Evolutionary conservation across 2,113 vertebrate species (phyloP).

Genomic region (Dryoscopus gambensis): DNA sequence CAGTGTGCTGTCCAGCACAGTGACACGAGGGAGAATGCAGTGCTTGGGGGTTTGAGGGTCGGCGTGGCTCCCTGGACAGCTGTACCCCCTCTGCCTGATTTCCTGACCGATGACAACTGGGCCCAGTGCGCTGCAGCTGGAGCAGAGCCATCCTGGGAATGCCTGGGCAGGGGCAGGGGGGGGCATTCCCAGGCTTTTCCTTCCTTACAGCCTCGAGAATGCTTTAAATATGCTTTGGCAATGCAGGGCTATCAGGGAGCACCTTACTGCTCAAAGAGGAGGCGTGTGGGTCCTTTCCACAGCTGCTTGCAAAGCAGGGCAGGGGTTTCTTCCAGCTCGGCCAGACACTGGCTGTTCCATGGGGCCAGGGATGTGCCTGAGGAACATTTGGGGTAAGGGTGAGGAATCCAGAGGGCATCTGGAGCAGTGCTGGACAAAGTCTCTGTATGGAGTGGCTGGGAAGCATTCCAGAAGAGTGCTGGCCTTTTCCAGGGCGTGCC

Average conservation of each 20-base stretch:
- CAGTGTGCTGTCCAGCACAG: not conserved
- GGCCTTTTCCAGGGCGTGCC: not conserved
- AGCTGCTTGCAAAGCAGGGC: not conserved
- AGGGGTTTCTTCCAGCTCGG: not conserved
- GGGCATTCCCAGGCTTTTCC: not conserved
- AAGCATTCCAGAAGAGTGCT: not conserved
- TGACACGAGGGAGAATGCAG: rapidly evolving
- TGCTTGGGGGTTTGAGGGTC: not conserved
- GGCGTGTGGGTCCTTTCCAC: not conserved
- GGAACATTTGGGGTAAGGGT: not conserved
- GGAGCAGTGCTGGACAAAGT: not conserved
- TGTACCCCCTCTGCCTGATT: not conserved
- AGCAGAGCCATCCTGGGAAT: not conserved
- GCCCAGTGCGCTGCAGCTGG: not conserved
- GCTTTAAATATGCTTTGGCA: not conserved
- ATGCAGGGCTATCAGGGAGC: not conserved
- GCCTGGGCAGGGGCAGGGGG: not conserved
- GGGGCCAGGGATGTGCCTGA: not conserved
- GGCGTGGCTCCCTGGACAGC: not conserved
- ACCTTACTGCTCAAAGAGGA: not conserved
- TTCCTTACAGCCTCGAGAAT: not conserved
- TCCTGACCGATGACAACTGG: not conserved
- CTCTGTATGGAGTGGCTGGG: not conserved
- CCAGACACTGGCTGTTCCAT: not conserved
- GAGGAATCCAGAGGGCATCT: not conserved